These are phyloP conservation scores for Toxonevra muliebris DNA, from an alignment of 2,888 invertebrate species.

Conservation along the genomic window DNA sequence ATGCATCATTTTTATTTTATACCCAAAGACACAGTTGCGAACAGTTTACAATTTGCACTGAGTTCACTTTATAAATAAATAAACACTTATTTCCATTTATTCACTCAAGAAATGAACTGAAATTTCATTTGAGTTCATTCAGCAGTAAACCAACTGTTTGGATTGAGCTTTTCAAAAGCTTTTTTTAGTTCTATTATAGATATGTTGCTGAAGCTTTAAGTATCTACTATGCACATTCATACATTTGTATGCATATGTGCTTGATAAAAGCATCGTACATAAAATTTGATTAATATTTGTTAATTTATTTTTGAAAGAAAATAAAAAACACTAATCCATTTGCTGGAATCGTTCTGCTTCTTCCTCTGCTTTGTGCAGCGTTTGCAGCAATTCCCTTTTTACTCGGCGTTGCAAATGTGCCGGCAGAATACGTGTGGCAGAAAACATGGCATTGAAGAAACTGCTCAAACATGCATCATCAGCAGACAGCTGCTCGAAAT, in stretches of 20 bases:
- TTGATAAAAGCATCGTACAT: no score
- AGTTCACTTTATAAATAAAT: no score
- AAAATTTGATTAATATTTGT: no score
- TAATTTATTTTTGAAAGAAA: no score
- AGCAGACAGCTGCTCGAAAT: slow-evolving; percentile 2
- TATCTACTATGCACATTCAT: no score
- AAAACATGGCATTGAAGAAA: slow-evolving; percentile 34
- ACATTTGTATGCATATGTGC: no score
- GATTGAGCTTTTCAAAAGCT: neutral
- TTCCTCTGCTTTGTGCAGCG: slow-evolving; percentile 27
- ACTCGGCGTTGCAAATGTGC: slow-evolving; percentile 25
- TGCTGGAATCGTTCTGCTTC: slow-evolving; percentile 18
- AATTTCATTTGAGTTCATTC: neutral
- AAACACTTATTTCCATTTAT: no score
- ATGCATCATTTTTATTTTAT: neutral
- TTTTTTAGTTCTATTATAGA: slow-evolving; percentile 2
- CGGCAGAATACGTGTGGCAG: slow-evolving; percentile 25
- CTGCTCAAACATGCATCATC: slow-evolving; percentile 26
- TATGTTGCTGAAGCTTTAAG: neutral
- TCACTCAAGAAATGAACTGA: no score
- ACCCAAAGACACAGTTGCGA: neutral
- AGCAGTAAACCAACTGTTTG: neutral
- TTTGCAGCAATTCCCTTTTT: slow-evolving; percentile 23
- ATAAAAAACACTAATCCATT: neutral
- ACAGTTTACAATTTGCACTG: no score